phyloP scores from a whole-genome alignment of 2,797 vertebrate species.

The Brotula barbata region DNA sequence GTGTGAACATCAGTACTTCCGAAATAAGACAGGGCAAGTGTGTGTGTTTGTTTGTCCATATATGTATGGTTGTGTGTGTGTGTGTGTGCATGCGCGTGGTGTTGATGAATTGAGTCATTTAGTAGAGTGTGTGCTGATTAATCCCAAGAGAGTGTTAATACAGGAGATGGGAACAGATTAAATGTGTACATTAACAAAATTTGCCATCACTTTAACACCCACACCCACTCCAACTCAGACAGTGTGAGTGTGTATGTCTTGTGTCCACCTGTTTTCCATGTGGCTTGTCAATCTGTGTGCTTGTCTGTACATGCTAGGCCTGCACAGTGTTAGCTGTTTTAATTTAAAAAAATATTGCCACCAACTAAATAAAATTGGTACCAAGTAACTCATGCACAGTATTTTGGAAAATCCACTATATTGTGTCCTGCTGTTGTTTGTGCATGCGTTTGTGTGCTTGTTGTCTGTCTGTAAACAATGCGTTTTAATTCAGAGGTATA shows the following conservation, averaged over 20 bases:
- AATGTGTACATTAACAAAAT: constrained; percentile 74
- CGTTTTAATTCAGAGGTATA: too few relatives aligned
- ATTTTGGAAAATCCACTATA: too few relatives aligned
- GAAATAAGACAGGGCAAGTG: constrained; percentile 50
- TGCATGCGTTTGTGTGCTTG: too few relatives aligned
- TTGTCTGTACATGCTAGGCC: constrained; percentile 5
- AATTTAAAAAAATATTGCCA: too few relatives aligned
- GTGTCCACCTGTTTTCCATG: background rate
- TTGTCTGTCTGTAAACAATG: too few relatives aligned
- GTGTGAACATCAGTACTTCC: constrained; percentile 39
- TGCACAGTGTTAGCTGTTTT: too few relatives aligned
- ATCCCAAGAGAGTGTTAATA: constrained; percentile 75
- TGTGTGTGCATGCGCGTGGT: constrained; percentile 41
- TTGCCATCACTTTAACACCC: constrained; percentile 43
- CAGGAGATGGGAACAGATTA: constrained; percentile 74
- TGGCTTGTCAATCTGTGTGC: background rate
- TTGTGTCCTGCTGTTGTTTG: too few relatives aligned
- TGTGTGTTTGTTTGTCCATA: constrained; percentile 25
- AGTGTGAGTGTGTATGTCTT: constrained; percentile 4
- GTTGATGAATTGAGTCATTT: constrained; percentile 78
- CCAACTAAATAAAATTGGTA: too few relatives aligned
- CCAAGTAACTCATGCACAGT: too few relatives aligned
- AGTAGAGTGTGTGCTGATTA: constrained; percentile 76
- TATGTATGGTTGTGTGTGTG: constrained; percentile 18
- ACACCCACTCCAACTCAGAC: constrained; percentile 4